A percentile compares a stretch with the other conserved stretches of the same genome.
These are phyloP conservation scores for Parnassius mnemosyne DNA, from an alignment of 2,888 invertebrate species.

Conservation along the genomic window DNA sequence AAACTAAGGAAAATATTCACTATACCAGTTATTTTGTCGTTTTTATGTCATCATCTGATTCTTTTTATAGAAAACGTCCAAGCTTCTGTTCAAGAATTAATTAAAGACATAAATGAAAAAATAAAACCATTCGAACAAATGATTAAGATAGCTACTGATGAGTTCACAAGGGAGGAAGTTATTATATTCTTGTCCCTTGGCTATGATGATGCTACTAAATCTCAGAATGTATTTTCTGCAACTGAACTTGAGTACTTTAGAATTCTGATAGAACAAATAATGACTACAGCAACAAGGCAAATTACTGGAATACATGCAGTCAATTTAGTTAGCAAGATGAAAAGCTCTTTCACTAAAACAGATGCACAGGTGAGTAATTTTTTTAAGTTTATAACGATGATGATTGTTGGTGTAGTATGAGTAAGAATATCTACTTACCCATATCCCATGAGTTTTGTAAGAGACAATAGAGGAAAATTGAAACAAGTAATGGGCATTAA, in stretches of 20 bases:
- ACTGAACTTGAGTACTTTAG: conserved; percentile 67
- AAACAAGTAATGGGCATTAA: no score
- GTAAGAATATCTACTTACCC: no score
- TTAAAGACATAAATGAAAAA: conserved; percentile 59
- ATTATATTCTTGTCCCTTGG: conserved; percentile 61
- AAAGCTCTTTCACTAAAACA: conserved; percentile 56
- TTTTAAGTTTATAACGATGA: no score
- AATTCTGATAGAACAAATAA: conserved; percentile 62
- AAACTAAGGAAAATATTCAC: no score
- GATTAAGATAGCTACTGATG: conserved; percentile 63
- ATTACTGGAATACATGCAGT: conserved; percentile 62
- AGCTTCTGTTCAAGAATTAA: conserved; percentile 43
- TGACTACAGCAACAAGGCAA: conserved; percentile 62
- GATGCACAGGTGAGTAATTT: conserved; percentile 60
- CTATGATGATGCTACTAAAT: conserved; percentile 61
- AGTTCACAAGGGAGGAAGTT: conserved; percentile 58
- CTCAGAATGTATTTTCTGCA: conserved; percentile 60
- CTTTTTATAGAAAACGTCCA: conserved; percentile 43
- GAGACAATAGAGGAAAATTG: no score
- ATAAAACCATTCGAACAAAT: conserved; percentile 59
- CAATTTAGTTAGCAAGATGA: conserved; percentile 61
- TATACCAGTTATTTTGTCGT: no score
- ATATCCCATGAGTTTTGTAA: no score
- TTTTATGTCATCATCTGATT: no score
- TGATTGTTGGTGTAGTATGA: no score